Evolutionary conservation across 2,888 invertebrate genomes (phyloP).

Genomic region (Scaptomyza reducta): DNA sequence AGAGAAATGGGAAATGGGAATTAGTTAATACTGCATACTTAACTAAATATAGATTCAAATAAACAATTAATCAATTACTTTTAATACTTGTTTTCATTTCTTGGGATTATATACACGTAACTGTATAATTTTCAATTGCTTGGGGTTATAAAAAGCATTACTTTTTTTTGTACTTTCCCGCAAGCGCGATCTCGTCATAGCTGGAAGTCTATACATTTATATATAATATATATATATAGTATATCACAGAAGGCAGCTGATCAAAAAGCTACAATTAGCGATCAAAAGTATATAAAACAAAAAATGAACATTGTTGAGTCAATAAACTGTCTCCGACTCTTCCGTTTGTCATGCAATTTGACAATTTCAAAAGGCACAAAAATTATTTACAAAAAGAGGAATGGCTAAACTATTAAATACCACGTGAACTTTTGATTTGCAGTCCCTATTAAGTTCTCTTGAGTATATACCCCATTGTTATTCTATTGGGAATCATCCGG

Average conservation of each 20-base stretch:
- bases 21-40: neutral
- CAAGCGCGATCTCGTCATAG: slow-evolving; percentile 24
- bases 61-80: neutral
- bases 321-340: slow-evolving; percentile 55
- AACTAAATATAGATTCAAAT: no score
- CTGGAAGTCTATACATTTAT: slow-evolving; percentile 12
- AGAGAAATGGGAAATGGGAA: neutral
- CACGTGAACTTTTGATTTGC: neutral
- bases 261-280: slow-evolving; percentile 48
- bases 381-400: neutral
- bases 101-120: neutral
- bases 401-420: slow-evolving; percentile 8
- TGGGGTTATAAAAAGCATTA: neutral
- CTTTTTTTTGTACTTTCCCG: neutral
- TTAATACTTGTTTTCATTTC: neutral
- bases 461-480: neutral
- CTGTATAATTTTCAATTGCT: neutral
- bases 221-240: slow-evolving; percentile 2
- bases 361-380: slow-evolving; percentile 28
- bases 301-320: slow-evolving; percentile 51
- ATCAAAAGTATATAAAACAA: slow-evolving; percentile 60
- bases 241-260: slow-evolving; percentile 22
- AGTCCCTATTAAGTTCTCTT: no score
- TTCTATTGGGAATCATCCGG: neutral
- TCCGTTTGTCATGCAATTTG: slow-evolving; percentile 47